Evolutionary conservation across 2,113 vertebrate species (phyloP).

Genomic region (Sinocyclocheilus rhinocerous): DNA sequence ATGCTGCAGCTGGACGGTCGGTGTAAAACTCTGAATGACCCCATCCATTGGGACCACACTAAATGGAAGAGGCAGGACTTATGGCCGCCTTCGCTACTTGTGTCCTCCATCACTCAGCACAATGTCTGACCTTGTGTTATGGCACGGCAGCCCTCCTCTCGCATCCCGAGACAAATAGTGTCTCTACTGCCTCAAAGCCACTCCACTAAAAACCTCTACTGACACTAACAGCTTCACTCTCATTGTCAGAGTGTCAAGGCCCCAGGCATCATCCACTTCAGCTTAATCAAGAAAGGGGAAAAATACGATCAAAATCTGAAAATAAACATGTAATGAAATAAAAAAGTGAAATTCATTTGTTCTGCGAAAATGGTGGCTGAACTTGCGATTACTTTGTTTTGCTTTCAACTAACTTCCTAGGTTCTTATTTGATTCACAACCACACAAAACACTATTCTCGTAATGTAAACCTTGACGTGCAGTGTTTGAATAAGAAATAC

Average conservation of each 20-base stretch:
- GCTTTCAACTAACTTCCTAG: background rate
- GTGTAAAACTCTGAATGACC: slow-evolving; percentile 52
- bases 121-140: slow-evolving; percentile 63
- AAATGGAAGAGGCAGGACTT: slow-evolving; percentile 42
- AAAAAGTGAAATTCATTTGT: background rate
- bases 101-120: slow-evolving; percentile 52
- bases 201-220: slow-evolving; percentile 41
- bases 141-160: slow-evolving; percentile 57
- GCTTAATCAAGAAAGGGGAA: background rate
- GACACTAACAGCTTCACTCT: slow-evolving; percentile 56
- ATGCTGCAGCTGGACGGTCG: slow-evolving; percentile 28
- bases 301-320: background rate
- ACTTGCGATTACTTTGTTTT: background rate
- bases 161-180: slow-evolving; percentile 63
- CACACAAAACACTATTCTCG: background rate
- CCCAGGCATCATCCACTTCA: slow-evolving; percentile 18
- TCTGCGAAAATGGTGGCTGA: background rate
- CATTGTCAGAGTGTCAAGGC: slow-evolving; percentile 58
- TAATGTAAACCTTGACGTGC: background rate
- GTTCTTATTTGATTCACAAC: slow-evolving; percentile 8
- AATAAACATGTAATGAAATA: background rate
- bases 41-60: slow-evolving; percentile 32
- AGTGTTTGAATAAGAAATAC: background rate
- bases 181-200: slow-evolving; percentile 42
- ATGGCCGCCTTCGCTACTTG: slow-evolving; percentile 39